Percentiles rank a stretch among this genome's conserved stretches.
phyloP scores from a whole-genome alignment of 2,888 invertebrate genomes.

The Euplagia quadripunctaria region DNA sequence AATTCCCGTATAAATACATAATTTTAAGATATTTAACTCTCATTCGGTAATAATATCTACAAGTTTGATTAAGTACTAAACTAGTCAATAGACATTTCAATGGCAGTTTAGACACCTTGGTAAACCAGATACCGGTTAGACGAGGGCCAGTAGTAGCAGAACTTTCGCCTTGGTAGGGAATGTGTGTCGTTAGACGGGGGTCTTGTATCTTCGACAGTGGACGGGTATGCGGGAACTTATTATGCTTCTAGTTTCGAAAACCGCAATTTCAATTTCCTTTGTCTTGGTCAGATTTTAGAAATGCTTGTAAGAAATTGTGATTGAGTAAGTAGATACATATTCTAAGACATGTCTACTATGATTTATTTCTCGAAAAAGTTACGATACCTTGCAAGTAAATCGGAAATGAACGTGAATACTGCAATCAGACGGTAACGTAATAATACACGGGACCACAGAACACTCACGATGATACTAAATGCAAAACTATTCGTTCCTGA shows the following conservation, averaged over 20 bases:
- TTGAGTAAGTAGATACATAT: no score
- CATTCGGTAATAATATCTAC: constrained; percentile 25
- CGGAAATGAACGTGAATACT: no score
- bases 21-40: constrained; percentile 22
- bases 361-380: no score
- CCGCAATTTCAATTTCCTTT: constrained; percentile 76
- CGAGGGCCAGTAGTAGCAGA: constrained; percentile 66
- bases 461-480: constrained; percentile 1
- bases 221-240: constrained; percentile 55
- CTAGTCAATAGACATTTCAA: constrained; percentile 67
- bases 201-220: constrained; percentile 60
- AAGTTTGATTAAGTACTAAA: constrained; percentile 44
- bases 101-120: constrained; percentile 71
- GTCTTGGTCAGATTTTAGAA: constrained; percentile 62
- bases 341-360: no score
- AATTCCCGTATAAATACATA: no score
- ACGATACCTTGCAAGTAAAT: no score
- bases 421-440: background rate
- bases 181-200: constrained; percentile 45
- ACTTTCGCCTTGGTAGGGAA: constrained; percentile 57
- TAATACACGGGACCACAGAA: constrained; percentile 4
- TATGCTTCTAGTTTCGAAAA: constrained; percentile 68
- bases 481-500: constrained; percentile 27
- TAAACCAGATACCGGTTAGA: constrained; percentile 70
- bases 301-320: background rate